Base-by-base conservation (phyloP, 2,888 invertebrate species). In the Ganaspis brasiliensis region DNA sequence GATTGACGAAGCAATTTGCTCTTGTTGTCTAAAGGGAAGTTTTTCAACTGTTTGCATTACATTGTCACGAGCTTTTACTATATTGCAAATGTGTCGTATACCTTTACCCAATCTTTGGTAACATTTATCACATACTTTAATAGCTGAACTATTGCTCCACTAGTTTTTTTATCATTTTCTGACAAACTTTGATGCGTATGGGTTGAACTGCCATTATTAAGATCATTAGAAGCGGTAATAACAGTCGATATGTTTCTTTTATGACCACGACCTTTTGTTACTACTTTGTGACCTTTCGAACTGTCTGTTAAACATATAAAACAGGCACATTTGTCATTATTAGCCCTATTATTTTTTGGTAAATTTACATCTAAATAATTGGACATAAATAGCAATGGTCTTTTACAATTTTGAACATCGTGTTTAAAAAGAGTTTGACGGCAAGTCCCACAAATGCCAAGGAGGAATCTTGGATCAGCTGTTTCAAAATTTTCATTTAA, bases 401-500 rank as follows among this genome's bases (percentile, higher is more conserved):
- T 2, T 52, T 8, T 52, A 52, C 6, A 31, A 31, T 31, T 45
- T 31, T 31, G 2, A 31, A 6, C 31, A 31, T 31, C 31, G 31
- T 31, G 31, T 45, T 45, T 9, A 10, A 1, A 45, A 45, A 45
- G 45, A 14, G 14, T 26, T 24, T 26, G 70, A 52, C 70, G 26
- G 12, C 45, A 70, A 45, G 24, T 70, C 6, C 49, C 26, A 49
- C 26, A n/a, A 70, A 70, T 26, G 0, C 49, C 70, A 16, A 61
- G 61, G 1, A 3, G 35, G n/a, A 61, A 35, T 35, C 35, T 61
- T 61, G 35, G 61, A 61, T 61, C 61, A 61, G 61, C 12, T 10
- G 61, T 61, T 61, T 35, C 9, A 61, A 35, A 70, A 40, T 70
- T 49, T 70, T 24, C 70, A 49, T 70, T 70, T 19, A 45, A 19